Evolutionary conservation across 2,113 vertebrate species (phyloP), one percentile per base, ranked within the genome.

Genomic region (Holacanthus passer): DNA sequence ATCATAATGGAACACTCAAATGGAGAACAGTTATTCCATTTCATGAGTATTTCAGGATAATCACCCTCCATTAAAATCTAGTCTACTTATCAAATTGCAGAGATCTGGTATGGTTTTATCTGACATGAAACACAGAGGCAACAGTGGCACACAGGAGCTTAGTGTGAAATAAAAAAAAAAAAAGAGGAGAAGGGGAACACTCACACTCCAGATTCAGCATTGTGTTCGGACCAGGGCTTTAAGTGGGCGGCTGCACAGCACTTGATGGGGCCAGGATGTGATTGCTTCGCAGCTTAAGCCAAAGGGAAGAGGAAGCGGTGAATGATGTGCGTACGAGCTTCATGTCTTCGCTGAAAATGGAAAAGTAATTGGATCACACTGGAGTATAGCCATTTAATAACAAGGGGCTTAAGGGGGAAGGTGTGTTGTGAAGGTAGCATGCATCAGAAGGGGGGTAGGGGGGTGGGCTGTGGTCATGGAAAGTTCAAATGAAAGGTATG

Each of bases 401-500:
- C 47, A 45, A 16, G 13, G 1, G 16, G 10, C 32, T 60, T 3
- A 8, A 62, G 1, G 19, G 12, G 11, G 6, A 13, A 2, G 16
- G 55, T 63, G 39, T 62, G 16, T 13, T 20, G 27, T 13, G 6
- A n/a, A 24, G 50, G 9, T 60, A 24, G 45, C 8, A n/a, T n/a
- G 35, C n/a, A 7, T 70, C 60, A 48, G 27, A 68, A 39, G n/a
- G n/a, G n/a, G n/a, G n/a, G n/a, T n/a, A n/a, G n/a, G n/a, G n/a
- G n/a, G n/a, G 14, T 10, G 24, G n/a, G n/a, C 0, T 0, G 12
- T 7, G 47, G 67, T 67, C 68, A 55, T 41, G 62, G 24, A 52
- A 35, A 43, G 71, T 77, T 47, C 43, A 65, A 65, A 75, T 81
- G 45, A 86, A 82, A 82, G 78, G 67, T 83, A 76, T 24, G 17